Base-by-base conservation (phyloP, 2,113 vertebrate species). In the Hoplias malabaricus region DNA sequence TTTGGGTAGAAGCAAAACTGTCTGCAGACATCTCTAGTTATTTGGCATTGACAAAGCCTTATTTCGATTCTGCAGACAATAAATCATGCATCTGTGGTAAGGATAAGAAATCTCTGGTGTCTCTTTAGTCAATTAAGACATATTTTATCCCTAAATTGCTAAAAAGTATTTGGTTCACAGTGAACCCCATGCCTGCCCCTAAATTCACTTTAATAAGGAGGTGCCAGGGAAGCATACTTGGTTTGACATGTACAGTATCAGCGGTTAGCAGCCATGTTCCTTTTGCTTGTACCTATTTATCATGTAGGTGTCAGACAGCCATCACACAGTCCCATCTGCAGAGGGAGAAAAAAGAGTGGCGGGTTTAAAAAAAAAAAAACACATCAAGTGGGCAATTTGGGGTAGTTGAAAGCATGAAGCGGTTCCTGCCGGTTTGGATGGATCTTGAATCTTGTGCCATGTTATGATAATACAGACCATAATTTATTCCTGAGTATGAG, bases 381-480 rank as follows among this genome's bases (percentile, higher is more conserved):
- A 48, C 53, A 72, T 78, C 67, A 73, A 59, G 65, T 70, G 68
- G 76, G 69, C 66, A 78, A 74, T 74, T 84, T 81, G 74, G 40
- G 31, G 27, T 33, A 43, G 69, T 23, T 74, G 76, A 82, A 73
- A 71, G 80, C 66, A 69, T 46, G 67, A 73, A 50, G 83, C 63
- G 69, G 59, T 82, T 78, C 74, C 77, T 81, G 69, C 56, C 70
- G 40, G 46, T 68, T 48, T 68, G 72, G 62, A 84, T 54, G 67
- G 72, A 76, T 78, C 23, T 67, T 73, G 71, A 67, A 75, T 78
- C 31, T 68, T 74, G 72, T 68, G 79, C 71, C 59, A 66, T 76
- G 25, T 77, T 80, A 78, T 78, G 46, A 61, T 82, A 69, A 84
- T 83, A 38, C 50, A n/a, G 40, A 11, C 48, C 42, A 63, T 85